Evolutionary conservation across 2,888 invertebrate species (phyloP).

Genomic region (Papilio demoleus): DNA sequence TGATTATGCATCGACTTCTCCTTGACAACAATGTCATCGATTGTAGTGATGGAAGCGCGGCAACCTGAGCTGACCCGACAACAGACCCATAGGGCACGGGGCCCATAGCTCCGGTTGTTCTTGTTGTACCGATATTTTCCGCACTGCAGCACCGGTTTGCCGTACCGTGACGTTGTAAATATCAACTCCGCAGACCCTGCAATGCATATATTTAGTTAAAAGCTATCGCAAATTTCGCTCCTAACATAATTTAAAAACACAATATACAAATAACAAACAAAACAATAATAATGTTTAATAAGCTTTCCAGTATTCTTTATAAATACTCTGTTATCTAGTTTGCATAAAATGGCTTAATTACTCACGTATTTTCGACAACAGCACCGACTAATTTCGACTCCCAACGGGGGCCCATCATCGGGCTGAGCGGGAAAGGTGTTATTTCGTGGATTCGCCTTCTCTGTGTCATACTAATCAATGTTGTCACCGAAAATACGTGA

Average conservation of each 20-base stretch:
- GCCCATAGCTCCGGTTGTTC: constrained; percentile 47
- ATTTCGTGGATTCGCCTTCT: too few species aligned
- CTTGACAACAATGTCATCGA: constrained; percentile 48
- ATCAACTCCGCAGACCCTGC: constrained; percentile 29
- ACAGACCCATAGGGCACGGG: constrained; percentile 48
- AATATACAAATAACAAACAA: neutral
- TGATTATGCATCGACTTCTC: constrained; percentile 50
- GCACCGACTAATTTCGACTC: too few species aligned
- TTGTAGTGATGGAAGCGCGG: constrained; percentile 48
- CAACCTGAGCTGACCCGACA: constrained; percentile 49
- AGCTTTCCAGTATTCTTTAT: neutral
- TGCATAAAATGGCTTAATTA: too few species aligned
- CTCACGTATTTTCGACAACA: too few species aligned
- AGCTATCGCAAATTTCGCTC: neutral
- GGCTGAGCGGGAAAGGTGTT: too few species aligned
- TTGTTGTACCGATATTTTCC: constrained; percentile 50
- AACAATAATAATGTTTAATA: neutral
- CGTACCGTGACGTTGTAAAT: constrained; percentile 50
- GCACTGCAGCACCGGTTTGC: constrained; percentile 49
- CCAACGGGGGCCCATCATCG: too few species aligned
- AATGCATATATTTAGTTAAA: constrained; percentile 16
- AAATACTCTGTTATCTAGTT: too few species aligned
- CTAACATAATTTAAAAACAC: neutral
- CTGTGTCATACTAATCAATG: too few species aligned
- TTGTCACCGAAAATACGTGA: too few species aligned